phyloP scores from a whole-genome alignment of 1,140 invertebrate genomes.

The Drosophila sp. region DNA sequence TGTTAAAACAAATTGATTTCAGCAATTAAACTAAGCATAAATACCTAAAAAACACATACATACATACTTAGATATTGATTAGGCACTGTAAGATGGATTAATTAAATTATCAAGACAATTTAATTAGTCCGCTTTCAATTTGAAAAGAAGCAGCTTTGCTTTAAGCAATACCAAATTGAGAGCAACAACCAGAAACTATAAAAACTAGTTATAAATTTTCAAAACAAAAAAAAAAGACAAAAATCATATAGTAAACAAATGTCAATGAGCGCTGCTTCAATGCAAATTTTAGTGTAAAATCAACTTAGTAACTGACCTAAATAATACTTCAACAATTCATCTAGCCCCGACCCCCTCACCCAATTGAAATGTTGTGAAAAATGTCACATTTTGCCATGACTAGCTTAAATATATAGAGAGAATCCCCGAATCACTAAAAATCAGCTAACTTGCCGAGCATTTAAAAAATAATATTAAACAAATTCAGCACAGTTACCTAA shows the following conservation, averaged over 20 bases:
- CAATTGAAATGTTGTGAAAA: slow-evolving; percentile 34
- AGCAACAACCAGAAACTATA: slow-evolving; percentile 5
- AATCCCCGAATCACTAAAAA: slow-evolving; percentile 24
- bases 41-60: slow-evolving; percentile 1
- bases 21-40: slow-evolving; percentile 16
- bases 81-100: slow-evolving; percentile 9
- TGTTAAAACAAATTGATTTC: slow-evolving; percentile 27
- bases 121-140: slow-evolving; percentile 5
- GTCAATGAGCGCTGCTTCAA: slow-evolving; percentile 21
- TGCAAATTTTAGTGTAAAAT: slow-evolving; percentile 28
- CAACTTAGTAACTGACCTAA: slow-evolving; percentile 16
- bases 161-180: slow-evolving; percentile 17
- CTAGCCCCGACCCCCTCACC: slow-evolving; percentile 5
- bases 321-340: slow-evolving; percentile 22
- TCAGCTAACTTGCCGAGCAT: slow-evolving; percentile 27
- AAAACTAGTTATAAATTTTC: slow-evolving; percentile 13
- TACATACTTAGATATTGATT: slow-evolving; percentile 11
- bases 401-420: slow-evolving; percentile 31
- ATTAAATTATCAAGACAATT: slow-evolving; percentile 15
- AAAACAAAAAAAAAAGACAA: neutral
- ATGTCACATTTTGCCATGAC: slow-evolving; percentile 22
- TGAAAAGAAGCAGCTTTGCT: slow-evolving; percentile 9
- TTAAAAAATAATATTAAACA: slow-evolving; percentile 28
- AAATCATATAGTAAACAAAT: neutral
- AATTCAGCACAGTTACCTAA: slow-evolving; percentile 65